Base-by-base conservation (phyloP, 2,797 vertebrate genomes). In the Halcyon smyrnensis region DNA sequence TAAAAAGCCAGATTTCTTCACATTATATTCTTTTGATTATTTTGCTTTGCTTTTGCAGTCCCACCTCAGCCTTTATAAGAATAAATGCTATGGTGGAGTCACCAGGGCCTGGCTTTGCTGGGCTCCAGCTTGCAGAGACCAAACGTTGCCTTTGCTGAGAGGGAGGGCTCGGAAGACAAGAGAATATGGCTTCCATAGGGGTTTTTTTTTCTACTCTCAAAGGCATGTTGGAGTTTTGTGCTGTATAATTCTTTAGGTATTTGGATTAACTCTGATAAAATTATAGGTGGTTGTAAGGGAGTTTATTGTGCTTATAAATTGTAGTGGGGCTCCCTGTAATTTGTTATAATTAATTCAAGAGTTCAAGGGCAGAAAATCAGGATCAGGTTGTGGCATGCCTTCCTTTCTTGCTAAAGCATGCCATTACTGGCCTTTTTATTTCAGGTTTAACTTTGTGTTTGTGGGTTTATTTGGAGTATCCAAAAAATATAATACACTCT, bases 291-390 rank as follows among this genome's bases (percentile, higher is more conserved):
- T 96, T 97, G 93, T 97, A 91, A 97, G 95, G 94, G 97, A 97
- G 96, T 97, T 98, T 96, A 96, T 97, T 97, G 77, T 97, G 83
- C 92, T 92, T 97, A 95, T 96, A 97, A 96, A 96, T 95, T 95
- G 93, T 89, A 90, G 95, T 95, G 95, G 87, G 95, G 91, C 88
- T 97, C 98, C 97, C 97, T 98, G 95, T 98, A 98, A 98, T 98
- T 98, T 98, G 97, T 98, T 97, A 64, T 98, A 98, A 98, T 98
- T 97, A 98, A 98, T 97, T 97, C 95, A 96, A 84, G 93, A 97
- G 97, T 98, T 98, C 96, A 97, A 97, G 97, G 97, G 94, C 95
- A 98, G 94, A 97, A 96, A 97, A 96, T 91, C 50, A 82, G 88
- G 81, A 91, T 96, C 98, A 96, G 89, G 98, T 97, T 77, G 74